Conservation (phyloP, 1,140 invertebrate species). For the Drosophila serrata region DNA sequence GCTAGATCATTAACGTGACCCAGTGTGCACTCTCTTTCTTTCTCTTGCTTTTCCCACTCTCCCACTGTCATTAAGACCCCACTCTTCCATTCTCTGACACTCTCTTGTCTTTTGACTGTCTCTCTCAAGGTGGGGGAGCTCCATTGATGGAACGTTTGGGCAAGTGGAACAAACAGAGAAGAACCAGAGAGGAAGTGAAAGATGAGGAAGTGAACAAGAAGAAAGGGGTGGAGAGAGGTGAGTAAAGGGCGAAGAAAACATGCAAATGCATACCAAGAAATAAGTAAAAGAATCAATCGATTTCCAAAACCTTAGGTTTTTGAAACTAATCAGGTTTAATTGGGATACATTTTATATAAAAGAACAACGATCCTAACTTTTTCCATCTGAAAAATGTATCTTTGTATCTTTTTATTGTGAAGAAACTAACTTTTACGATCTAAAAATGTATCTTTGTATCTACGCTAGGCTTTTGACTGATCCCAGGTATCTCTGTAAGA, state of each 20-base stretch:
- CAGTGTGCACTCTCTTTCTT: not conserved
- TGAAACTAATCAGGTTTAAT: no score
- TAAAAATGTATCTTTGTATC: no score
- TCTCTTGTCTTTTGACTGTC: constrained; percentile 18
- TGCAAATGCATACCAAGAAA: constrained; percentile 21
- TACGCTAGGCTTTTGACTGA: no score
- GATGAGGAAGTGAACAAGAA: constrained; percentile 8
- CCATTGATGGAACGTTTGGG: constrained; percentile 73
- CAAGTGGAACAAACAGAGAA: constrained; percentile 61
- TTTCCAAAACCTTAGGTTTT: not conserved
- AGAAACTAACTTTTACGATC: no score
- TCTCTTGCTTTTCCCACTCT: not conserved
- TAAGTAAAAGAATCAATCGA: not conserved
- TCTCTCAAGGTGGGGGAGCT: constrained; percentile 15
- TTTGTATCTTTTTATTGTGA: not conserved
- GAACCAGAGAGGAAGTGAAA: constrained; percentile 8
- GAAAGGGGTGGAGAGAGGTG: not conserved
- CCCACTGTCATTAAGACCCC: not conserved
- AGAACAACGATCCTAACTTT: not conserved
- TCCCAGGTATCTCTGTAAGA: not conserved
- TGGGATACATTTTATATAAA: not conserved
- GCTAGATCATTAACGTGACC: not conserved
- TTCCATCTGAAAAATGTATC: not conserved
- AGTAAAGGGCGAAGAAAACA: constrained; percentile 17
- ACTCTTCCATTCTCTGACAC: constrained; percentile 11